These are phyloP conservation scores for Hetaerina americana DNA, from an alignment of 1,140 invertebrate species.

Conservation along the genomic window DNA sequence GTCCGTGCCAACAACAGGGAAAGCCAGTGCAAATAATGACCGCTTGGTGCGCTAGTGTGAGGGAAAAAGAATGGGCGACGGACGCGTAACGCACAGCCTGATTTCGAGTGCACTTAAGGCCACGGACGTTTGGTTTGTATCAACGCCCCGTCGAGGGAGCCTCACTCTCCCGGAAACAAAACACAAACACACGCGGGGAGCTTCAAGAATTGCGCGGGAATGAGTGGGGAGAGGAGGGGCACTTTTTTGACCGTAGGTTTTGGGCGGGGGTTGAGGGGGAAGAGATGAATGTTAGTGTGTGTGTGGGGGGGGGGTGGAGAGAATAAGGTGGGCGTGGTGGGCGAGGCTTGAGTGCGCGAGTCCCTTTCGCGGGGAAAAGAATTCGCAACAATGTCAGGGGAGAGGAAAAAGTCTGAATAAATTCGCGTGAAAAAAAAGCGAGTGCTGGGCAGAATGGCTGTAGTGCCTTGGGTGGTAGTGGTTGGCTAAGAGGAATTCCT, in stretches of 20 bases:
- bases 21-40: neutral
- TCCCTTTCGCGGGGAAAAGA: neutral
- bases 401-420: neutral
- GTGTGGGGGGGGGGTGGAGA: no score
- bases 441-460: neutral
- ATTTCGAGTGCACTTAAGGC: neutral
- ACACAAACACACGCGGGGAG: neutral
- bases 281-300: no score
- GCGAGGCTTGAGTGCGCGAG: no score
- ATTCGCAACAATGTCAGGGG: neutral
- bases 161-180: neutral
- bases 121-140: neutral
- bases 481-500: neutral
- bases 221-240: no score
- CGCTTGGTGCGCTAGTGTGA: neutral
- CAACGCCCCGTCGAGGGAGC: neutral
- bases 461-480: no score
- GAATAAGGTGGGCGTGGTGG: no score
- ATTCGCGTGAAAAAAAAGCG: neutral
- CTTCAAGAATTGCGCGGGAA: neutral
- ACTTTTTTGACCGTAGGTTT: no score
- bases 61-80: neutral
- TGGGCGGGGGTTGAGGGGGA: no score
- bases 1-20: neutral
- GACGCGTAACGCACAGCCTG: neutral